A percentile compares a stretch with the other conserved stretches of the same genome.
These are phyloP conservation scores for Cydia amplana DNA, from an alignment of 1,140 invertebrate genomes.

Conservation along the genomic window DNA sequence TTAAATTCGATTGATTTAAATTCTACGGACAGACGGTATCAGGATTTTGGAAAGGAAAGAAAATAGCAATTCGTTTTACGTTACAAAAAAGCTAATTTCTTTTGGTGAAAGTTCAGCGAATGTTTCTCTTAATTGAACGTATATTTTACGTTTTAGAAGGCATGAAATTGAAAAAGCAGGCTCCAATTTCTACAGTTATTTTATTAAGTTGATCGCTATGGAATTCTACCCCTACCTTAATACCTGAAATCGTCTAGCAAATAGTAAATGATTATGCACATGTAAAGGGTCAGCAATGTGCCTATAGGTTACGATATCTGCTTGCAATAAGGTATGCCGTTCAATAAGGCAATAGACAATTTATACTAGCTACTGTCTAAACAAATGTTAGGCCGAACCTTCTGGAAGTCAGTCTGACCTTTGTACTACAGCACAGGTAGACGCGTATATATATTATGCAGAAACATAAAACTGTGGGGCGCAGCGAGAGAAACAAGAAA, in stretches of 20 bases:
- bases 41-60: neutral
- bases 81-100: neutral
- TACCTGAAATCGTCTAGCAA: too few relatives aligned
- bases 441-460: constrained; percentile 30
- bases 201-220: too few relatives aligned
- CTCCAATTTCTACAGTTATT: neutral
- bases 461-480: constrained; percentile 23
- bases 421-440: neutral
- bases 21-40: neutral
- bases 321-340: neutral
- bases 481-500: constrained; percentile 30
- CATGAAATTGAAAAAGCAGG: neutral
- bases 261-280: too few relatives aligned
- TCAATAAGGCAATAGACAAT: neutral
- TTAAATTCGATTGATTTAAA: neutral
- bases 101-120: neutral
- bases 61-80: neutral
- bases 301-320: neutral
- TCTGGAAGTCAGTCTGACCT: constrained; percentile 4
- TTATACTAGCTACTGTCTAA: neutral
- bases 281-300: too few relatives aligned
- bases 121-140: neutral
- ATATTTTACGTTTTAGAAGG: neutral
- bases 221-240: too few relatives aligned
- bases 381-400: constrained; percentile 11